These are phyloP conservation scores for Pelochelys cantorii DNA, from an alignment of 2,797 vertebrate genomes.

Conservation along the genomic window DNA sequence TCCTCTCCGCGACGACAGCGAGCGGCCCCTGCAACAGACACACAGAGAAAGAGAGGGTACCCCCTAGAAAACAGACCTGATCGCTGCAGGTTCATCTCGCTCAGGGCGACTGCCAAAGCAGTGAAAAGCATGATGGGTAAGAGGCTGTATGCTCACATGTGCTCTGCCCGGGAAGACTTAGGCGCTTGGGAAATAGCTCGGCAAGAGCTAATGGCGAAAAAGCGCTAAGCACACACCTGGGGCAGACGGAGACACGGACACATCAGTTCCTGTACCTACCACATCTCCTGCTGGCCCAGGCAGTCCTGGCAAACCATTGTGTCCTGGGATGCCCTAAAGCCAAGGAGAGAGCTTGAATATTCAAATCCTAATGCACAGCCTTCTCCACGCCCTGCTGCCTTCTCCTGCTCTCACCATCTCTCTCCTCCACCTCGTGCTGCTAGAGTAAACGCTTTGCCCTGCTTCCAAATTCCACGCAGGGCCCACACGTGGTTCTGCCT, in stretches of 20 bases:
- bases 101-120: not conserved
- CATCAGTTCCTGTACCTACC: slow-evolving; percentile 84
- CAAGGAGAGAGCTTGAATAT: slow-evolving; percentile 73
- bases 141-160: not conserved
- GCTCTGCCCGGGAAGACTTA: not conserved
- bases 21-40: slow-evolving; percentile 74
- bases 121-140: not conserved
- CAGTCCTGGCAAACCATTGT: slow-evolving; percentile 92
- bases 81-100: too few species aligned
- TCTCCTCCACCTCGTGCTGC: not conserved
- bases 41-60: not conserved
- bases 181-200: not conserved
- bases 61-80: not conserved
- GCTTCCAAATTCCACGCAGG: too few species aligned
- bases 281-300: slow-evolving; percentile 87
- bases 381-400: not conserved
- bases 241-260: not conserved
- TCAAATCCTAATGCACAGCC: not conserved
- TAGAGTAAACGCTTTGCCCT: not conserved
- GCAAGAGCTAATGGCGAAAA: not conserved
- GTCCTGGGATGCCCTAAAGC: slow-evolving; percentile 94
- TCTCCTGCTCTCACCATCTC: not conserved
- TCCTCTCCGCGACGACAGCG: slow-evolving; percentile 71
- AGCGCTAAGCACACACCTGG: not conserved
- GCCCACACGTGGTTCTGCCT: too few species aligned